Conservation (phyloP, 2,113 vertebrate species). For the Aptenodytes forsteri region DNA sequence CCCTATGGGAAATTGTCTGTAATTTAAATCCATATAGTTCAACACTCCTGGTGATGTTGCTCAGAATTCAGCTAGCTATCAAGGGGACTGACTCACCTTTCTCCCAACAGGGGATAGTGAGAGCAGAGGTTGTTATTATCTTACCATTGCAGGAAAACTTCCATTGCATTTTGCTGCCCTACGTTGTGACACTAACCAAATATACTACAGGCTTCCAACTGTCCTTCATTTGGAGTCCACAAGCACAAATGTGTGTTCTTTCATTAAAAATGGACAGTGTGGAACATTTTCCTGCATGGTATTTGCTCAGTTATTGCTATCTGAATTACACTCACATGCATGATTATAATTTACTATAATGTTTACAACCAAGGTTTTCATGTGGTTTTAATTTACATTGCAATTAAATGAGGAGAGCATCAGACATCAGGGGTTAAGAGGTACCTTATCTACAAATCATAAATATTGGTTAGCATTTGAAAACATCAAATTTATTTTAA, state of each 20-base stretch:
- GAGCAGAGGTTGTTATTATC: conserved; percentile 44
- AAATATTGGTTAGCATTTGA: conserved; percentile 44
- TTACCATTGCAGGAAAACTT: conserved; percentile 30
- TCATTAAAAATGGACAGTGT: conserved; percentile 36
- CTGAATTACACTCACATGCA: conserved; percentile 48
- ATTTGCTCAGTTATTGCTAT: conserved; percentile 44
- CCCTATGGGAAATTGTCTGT: neutral
- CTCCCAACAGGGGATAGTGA: conserved; percentile 10
- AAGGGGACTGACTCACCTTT: conserved; percentile 36
- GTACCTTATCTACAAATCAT: conserved; percentile 57
- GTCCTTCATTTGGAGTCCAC: conserved; percentile 29
- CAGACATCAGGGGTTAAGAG: conserved; percentile 38
- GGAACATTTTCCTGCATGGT: conserved; percentile 40
- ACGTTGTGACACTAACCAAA: neutral
- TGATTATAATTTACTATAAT: conserved; percentile 66
- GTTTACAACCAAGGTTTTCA: conserved; percentile 61
- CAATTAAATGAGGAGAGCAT: conserved; percentile 39
- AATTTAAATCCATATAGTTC: conserved; percentile 47
- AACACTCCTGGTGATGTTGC: conserved; percentile 14
- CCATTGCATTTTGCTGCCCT: conserved; percentile 20
- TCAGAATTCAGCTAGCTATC: conserved; percentile 23
- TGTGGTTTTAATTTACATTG: conserved; percentile 59
- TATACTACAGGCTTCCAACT: neutral
- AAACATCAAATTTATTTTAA: conserved; percentile 37
- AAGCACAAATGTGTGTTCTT: conserved; percentile 12